Evolutionary conservation across 2,797 vertebrate genomes (phyloP).

Genomic region (Bufotes viridis): DNA sequence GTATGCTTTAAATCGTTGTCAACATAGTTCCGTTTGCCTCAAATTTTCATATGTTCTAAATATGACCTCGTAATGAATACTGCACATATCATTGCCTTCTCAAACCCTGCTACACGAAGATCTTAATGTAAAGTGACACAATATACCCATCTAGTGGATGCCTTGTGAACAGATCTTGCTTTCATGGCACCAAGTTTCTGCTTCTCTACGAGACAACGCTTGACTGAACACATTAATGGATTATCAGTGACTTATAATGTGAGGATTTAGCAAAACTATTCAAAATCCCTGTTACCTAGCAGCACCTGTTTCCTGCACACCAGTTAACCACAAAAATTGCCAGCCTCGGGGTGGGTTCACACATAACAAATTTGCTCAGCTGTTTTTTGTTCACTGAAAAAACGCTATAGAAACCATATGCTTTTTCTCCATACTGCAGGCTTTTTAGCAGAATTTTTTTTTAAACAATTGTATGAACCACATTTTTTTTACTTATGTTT

Average conservation of each 20-base stretch:
- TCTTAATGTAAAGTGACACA: conserved; percentile 5
- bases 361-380: too few relatives aligned
- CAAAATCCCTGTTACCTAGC: conserved; percentile 8
- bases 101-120: not conserved
- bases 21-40: too few relatives aligned
- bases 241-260: conserved; percentile 26
- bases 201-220: not conserved
- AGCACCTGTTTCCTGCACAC: conserved; percentile 19
- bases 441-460: too few relatives aligned
- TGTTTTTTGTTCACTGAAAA: too few relatives aligned
- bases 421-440: too few relatives aligned
- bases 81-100: not conserved
- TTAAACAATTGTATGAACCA: too few relatives aligned
- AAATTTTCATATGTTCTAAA: too few relatives aligned
- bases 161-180: not conserved
- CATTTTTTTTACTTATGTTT: too few relatives aligned
- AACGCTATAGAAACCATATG: too few relatives aligned
- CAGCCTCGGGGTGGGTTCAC: too few relatives aligned
- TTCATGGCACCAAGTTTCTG: not conserved
- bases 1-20: too few relatives aligned
- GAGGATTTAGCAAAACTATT: conserved; percentile 17
- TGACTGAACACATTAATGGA: conserved; percentile 28
- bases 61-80: too few relatives aligned
- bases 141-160: conserved; percentile 52
- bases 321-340: not conserved